phyloP scores from a whole-genome alignment of 2,797 vertebrate genomes.

The Gorsachius magnificus region DNA sequence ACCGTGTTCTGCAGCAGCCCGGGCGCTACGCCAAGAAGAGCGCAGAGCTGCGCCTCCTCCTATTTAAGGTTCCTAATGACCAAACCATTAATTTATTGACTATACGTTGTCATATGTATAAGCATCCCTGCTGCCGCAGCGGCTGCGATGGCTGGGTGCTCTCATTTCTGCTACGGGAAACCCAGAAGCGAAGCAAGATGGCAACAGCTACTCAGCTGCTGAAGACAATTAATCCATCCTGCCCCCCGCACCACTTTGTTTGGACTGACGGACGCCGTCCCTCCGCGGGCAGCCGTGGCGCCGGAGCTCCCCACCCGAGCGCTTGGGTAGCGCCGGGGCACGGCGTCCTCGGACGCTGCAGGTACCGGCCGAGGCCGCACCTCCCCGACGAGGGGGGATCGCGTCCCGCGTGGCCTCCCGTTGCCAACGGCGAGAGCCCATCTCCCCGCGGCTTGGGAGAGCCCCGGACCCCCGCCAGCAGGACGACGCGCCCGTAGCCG shows the following conservation, averaged over 20 bases:
- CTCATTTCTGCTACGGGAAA: background rate
- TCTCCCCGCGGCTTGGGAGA: background rate
- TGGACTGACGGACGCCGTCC: accelerated
- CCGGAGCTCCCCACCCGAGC: background rate
- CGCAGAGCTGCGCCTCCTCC: background rate
- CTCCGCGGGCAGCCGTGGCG: accelerated
- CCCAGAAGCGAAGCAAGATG: background rate
- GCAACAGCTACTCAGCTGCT: background rate
- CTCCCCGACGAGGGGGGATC: accelerated
- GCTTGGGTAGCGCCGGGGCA: accelerated
- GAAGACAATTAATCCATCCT: background rate
- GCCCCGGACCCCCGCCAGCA: accelerated
- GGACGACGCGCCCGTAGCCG: accelerated
- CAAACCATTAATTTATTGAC: background rate
- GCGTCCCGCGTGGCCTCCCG: accelerated
- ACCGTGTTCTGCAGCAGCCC: background rate
- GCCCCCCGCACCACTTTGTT: background rate
- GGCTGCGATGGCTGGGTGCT: background rate
- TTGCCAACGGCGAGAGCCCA: accelerated
- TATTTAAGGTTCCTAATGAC: background rate
- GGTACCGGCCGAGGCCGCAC: background rate
- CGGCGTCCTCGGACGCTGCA: accelerated
- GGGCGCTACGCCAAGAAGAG: background rate
- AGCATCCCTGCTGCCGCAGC: background rate
- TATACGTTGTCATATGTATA: accelerated